These are phyloP conservation scores for Brassicogethes aeneus DNA, from an alignment of 2,888 invertebrate genomes.

Conservation along the genomic window DNA sequence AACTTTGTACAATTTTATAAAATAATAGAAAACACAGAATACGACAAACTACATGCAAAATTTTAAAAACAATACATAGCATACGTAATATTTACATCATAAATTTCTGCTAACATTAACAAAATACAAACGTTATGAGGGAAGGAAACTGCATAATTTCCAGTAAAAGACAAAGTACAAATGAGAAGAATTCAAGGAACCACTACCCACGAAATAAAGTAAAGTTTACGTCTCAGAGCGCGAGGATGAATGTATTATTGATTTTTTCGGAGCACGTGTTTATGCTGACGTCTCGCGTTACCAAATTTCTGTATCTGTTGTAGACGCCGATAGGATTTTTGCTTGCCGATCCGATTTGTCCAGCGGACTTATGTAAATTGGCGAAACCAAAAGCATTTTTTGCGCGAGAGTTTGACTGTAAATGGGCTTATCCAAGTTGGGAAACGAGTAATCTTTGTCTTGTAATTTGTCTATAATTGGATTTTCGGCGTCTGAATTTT, in stretches of 20 bases:
- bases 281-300: conserved; percentile 40
- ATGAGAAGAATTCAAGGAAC: too few species aligned
- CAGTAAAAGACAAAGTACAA: too few species aligned
- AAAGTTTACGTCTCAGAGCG: too few species aligned
- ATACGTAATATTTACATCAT: too few species aligned
- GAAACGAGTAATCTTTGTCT: conserved; percentile 50
- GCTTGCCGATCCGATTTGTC: conserved; percentile 55
- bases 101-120: too few species aligned
- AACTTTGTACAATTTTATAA: too few species aligned
- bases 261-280: conserved; percentile 21
- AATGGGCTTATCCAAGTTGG: conserved; percentile 42
- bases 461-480: conserved; percentile 22
- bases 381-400: conserved; percentile 42
- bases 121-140: too few species aligned
- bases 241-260: conserved; percentile 28
- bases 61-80: too few species aligned
- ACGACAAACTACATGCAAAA: too few species aligned
- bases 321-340: conserved; percentile 53
- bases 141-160: too few species aligned
- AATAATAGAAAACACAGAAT: too few species aligned
- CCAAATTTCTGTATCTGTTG: conserved; percentile 70
- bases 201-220: too few species aligned
- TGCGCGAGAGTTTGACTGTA: conserved; percentile 38
- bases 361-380: conserved; percentile 53
- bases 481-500: conserved; percentile 24